phyloP scores from a whole-genome alignment of 2,113 vertebrate genomes.

The Gavia stellata region DNA sequence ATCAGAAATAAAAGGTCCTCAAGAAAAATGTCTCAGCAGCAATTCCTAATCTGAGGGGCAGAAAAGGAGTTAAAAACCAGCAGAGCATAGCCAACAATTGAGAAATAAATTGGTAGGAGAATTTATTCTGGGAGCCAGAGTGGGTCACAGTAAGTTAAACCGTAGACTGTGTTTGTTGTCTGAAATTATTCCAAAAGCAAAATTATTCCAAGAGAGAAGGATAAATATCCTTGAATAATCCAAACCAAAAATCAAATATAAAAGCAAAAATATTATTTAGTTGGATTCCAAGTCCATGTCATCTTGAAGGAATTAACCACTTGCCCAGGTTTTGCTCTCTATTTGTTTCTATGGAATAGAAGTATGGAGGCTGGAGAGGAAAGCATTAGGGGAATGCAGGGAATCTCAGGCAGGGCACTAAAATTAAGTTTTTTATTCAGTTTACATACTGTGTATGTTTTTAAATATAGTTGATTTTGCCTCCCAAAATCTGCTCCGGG shows the following conservation, averaged over 20 bases:
- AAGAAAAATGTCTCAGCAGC: not conserved
- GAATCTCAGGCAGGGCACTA: not conserved
- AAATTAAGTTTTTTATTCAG: not conserved
- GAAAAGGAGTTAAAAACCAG: constrained; percentile 8
- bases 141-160: not conserved
- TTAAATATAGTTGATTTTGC: not conserved
- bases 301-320: not conserved
- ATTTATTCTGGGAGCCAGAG: constrained; percentile 12
- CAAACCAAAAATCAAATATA: constrained; percentile 16
- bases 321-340: not conserved
- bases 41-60: not conserved
- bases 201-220: constrained; percentile 2
- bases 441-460: not conserved
- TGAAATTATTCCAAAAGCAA: constrained; percentile 27
- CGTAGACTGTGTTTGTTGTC: not conserved
- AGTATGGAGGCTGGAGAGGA: not conserved
- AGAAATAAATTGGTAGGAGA: not conserved
- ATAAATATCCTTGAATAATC: constrained; percentile 8
- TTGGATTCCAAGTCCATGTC: not conserved
- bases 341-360: not conserved
- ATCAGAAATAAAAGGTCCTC: not conserved
- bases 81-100: not conserved
- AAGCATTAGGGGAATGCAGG: not conserved
- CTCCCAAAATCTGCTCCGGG: not conserved
- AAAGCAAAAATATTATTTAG: not conserved